A percentile compares a stretch with the other conserved stretches of the same genome.
These are phyloP conservation scores for Aptenodytes forsteri DNA, from an alignment of 2,113 vertebrate species.

Conservation along the genomic window DNA sequence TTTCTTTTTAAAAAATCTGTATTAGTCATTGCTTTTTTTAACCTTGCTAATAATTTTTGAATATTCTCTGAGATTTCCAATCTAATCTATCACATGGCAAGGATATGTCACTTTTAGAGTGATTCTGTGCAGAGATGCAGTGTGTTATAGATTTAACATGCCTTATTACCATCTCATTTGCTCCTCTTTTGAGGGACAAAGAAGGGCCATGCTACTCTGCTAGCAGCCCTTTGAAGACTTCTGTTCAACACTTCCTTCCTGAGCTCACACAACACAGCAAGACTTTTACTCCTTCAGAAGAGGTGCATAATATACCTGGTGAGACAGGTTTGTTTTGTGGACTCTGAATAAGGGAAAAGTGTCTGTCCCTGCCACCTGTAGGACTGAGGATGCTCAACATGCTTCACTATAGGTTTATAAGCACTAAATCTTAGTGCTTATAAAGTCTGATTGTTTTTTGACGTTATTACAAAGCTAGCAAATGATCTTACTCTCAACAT, in stretches of 20 bases:
- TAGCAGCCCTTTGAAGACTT: not conserved
- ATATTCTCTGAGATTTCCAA: not conserved
- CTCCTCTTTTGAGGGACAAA: not conserved
- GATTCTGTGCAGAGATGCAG: not conserved
- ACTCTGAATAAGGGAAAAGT: not conserved
- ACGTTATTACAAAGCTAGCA: not conserved
- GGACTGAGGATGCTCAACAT: not conserved
- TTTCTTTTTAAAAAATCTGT: not conserved
- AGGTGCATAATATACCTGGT: not conserved
- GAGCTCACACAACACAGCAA: not conserved
- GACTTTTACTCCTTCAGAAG: not conserved
- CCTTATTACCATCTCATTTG: not conserved
- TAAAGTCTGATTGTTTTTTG: not conserved
- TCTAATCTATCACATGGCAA: not conserved
- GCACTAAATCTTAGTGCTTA: not conserved
- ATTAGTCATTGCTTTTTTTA: not conserved
- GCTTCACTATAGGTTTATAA: not conserved
- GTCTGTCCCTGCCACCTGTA: not conserved
- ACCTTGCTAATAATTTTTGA: not conserved
- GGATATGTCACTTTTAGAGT: not conserved
- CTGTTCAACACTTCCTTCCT: not conserved
- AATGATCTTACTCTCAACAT: not conserved
- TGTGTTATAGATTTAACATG: not conserved
- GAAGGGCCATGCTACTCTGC: fast-evolving
- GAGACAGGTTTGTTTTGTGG: not conserved